phyloP scores from a whole-genome alignment of 2,888 invertebrate genomes.

The Philereme vetulata region DNA sequence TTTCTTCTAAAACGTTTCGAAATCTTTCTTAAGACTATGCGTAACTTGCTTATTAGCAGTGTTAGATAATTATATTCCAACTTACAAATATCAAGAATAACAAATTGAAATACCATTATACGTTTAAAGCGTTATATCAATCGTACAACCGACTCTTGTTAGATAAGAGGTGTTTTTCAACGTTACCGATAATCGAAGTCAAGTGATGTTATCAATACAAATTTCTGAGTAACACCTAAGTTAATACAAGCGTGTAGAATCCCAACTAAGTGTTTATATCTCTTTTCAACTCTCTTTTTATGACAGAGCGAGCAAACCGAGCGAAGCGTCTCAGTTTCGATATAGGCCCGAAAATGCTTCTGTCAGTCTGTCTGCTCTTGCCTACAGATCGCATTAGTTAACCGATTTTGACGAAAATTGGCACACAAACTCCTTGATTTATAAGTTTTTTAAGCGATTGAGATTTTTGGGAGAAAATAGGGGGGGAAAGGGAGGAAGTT shows the following conservation, averaged over 20 bases:
- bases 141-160: slow-evolving; percentile 26
- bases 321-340: too few species aligned
- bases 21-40: not conserved
- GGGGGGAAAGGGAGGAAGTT: too few species aligned
- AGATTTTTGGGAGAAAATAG: too few species aligned
- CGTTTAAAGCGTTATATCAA: slow-evolving; percentile 13
- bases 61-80: slow-evolving; percentile 2
- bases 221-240: slow-evolving; percentile 66
- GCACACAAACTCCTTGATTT: too few species aligned
- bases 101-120: slow-evolving; percentile 16
- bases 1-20: too few species aligned
- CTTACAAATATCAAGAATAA: slow-evolving; percentile 11
- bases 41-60: not conserved
- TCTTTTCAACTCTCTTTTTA: too few species aligned
- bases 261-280: slow-evolving; percentile 7
- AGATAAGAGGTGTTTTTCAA: slow-evolving; percentile 32
- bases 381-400: too few species aligned
- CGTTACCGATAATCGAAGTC: slow-evolving; percentile 52
- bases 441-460: too few species aligned
- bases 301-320: too few species aligned
- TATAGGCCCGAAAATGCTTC: too few species aligned
- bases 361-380: too few species aligned
- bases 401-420: too few species aligned
- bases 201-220: slow-evolving; percentile 69
- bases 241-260: slow-evolving; percentile 6